These are phyloP conservation scores for Hylaeus volcanicus DNA, from an alignment of 1,140 invertebrate species.

Conservation along the genomic window DNA sequence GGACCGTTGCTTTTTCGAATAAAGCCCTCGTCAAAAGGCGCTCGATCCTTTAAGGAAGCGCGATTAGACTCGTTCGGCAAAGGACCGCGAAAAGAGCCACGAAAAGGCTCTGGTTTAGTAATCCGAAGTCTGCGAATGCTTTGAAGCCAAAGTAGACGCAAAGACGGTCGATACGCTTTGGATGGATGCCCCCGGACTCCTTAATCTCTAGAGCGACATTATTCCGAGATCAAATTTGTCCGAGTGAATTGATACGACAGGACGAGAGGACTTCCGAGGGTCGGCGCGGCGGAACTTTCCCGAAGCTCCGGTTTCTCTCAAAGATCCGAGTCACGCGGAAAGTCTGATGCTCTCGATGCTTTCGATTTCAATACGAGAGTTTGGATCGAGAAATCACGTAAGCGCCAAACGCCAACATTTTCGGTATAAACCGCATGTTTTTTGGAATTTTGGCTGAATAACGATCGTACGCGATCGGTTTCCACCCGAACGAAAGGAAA, in stretches of 20 bases:
- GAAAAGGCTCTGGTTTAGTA: neutral
- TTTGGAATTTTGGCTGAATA: too few species aligned
- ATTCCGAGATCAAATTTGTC: conserved; percentile 7
- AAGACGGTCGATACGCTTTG: conserved; percentile 32
- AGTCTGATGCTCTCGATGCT: too few species aligned
- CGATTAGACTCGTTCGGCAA: neutral
- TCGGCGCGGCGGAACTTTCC: neutral
- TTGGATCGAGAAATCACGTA: too few species aligned
- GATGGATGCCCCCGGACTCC: conserved; percentile 1
- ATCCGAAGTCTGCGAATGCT: neutral
- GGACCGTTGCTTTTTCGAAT: too few species aligned
- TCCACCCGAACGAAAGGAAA: neutral
- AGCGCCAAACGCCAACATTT: too few species aligned
- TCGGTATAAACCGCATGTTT: too few species aligned
- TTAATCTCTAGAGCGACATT: conserved; percentile 20
- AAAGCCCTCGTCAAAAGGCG: neutral
- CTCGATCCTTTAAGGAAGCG: neutral
- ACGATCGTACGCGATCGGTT: neutral
- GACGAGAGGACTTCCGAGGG: neutral
- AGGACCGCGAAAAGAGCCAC: neutral
- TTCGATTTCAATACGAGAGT: too few species aligned
- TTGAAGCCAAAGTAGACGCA: conserved; percentile 1
- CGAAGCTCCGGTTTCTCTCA: neutral
- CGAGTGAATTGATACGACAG: neutral
- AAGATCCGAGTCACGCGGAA: neutral